These are phyloP conservation scores for Tiliacea citrago DNA, from an alignment of 2,888 invertebrate species.

Conservation along the genomic window DNA sequence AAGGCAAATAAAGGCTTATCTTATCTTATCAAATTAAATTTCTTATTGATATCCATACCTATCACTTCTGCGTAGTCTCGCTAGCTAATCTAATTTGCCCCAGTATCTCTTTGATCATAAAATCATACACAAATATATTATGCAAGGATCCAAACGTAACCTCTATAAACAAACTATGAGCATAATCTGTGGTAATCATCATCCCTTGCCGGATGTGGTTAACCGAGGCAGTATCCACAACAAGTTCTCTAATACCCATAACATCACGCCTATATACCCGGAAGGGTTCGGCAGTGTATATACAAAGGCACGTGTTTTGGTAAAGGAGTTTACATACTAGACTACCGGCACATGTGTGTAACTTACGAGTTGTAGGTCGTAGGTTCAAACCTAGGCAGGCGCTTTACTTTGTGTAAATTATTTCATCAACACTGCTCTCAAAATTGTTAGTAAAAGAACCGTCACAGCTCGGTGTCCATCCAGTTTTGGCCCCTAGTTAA, in stretches of 20 bases:
- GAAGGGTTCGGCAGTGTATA: neutral
- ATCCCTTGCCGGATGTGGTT: conserved; percentile 21
- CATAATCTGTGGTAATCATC: neutral
- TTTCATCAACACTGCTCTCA: no score
- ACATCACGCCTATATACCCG: neutral
- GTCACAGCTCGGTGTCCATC: no score
- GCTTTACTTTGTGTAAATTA: no score
- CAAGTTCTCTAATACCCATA: neutral
- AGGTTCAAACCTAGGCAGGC: no score
- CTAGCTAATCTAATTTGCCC: no score
- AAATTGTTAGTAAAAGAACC: no score
- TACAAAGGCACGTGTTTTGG: neutral
- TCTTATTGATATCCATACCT: no score
- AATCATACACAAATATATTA: neutral
- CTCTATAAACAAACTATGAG: neutral
- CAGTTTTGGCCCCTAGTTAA: no score
- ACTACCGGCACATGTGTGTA: neutral
- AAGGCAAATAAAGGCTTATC: no score
- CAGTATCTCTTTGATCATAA: conserved; percentile 1
- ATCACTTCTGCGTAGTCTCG: no score
- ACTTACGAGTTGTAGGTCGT: no score
- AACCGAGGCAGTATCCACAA: neutral
- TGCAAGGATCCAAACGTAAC: neutral
- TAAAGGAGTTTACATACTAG: neutral
- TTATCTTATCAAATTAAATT: no score